phyloP scores from a whole-genome alignment of 2,113 vertebrate species.

The Xyrauchen texanus region DNA sequence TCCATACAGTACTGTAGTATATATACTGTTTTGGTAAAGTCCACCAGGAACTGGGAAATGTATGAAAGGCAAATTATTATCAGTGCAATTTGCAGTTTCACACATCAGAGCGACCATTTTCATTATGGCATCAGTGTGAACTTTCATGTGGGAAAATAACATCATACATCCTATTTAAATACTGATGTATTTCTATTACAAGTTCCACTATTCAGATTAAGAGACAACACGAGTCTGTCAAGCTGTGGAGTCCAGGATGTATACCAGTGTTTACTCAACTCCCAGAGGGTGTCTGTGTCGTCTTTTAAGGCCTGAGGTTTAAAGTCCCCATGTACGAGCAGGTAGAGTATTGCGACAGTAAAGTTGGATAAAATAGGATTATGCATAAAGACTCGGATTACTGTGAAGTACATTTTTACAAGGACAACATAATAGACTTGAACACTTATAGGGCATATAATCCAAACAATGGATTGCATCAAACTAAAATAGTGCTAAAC shows the following conservation, averaged over 20 bases:
- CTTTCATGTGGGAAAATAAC: neutral
- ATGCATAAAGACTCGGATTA: neutral
- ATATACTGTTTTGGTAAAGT: neutral
- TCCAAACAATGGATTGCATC: neutral
- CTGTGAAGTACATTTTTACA: neutral
- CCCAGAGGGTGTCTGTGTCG: no score
- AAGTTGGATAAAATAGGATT: conserved; percentile 30
- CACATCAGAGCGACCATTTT: neutral
- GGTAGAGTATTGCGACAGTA: conserved; percentile 30
- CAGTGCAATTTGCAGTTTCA: conserved; percentile 7
- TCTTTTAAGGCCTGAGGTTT: conserved; percentile 48
- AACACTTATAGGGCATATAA: no score
- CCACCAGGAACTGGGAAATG: neutral
- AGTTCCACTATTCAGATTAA: no score
- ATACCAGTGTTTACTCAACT: neutral
- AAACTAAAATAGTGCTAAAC: neutral
- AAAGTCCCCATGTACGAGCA: conserved; percentile 14
- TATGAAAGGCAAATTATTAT: conserved; percentile 8
- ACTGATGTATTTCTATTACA: no score
- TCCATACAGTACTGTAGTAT: neutral
- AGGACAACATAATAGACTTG: neutral
- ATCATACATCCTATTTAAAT: no score
- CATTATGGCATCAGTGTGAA: conserved; percentile 6
- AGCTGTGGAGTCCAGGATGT: neutral
- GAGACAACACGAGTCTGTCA: no score